A percentile compares a stretch with the other conserved stretches of the same genome.
These are phyloP conservation scores for Acrobasis suavella DNA, from an alignment of 2,888 invertebrate genomes.

Conservation along the genomic window DNA sequence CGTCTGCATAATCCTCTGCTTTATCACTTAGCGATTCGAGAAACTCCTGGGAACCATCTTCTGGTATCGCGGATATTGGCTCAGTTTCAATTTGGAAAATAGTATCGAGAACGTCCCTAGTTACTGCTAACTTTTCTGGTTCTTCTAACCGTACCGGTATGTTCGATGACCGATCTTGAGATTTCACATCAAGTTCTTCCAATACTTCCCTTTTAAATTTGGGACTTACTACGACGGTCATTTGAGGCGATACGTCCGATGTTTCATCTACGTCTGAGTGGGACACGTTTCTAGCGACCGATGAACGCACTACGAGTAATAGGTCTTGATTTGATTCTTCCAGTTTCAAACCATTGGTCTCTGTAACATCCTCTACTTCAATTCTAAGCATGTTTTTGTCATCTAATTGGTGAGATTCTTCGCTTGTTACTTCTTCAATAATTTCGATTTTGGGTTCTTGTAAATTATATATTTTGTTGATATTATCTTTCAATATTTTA, in stretches of 20 bases:
- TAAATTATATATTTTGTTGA: conserved; percentile 49
- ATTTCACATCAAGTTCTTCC: conserved; percentile 4
- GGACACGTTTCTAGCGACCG: conserved; percentile 36
- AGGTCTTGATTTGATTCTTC: conserved; percentile 40
- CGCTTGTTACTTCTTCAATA: conserved; percentile 25
- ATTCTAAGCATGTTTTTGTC: conserved; percentile 45
- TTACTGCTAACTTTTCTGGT: conserved; percentile 36
- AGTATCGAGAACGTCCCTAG: conserved; percentile 49
- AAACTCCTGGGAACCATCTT: conserved; percentile 29
- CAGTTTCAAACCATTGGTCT: conserved; percentile 40
- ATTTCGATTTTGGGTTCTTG: conserved; percentile 29
- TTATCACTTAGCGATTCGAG: conserved; percentile 34
- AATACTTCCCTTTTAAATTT: conserved; percentile 32
- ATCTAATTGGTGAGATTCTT: conserved; percentile 24
- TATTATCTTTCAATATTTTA: conserved; percentile 51
- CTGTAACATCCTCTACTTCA: conserved; percentile 51
- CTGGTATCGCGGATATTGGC: neutral
- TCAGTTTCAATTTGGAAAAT: conserved; percentile 44
- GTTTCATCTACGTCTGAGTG: conserved; percentile 31
- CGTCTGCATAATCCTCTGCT: conserved; percentile 49
- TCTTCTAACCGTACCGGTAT: conserved; percentile 23
- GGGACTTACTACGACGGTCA: conserved; percentile 60
- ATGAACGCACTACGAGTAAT: conserved; percentile 49
- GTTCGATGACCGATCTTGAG: neutral
- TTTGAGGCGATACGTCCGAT: conserved; percentile 37